These are phyloP conservation scores for Chesias legatella DNA, from an alignment of 2,888 invertebrate genomes.

Conservation along the genomic window DNA sequence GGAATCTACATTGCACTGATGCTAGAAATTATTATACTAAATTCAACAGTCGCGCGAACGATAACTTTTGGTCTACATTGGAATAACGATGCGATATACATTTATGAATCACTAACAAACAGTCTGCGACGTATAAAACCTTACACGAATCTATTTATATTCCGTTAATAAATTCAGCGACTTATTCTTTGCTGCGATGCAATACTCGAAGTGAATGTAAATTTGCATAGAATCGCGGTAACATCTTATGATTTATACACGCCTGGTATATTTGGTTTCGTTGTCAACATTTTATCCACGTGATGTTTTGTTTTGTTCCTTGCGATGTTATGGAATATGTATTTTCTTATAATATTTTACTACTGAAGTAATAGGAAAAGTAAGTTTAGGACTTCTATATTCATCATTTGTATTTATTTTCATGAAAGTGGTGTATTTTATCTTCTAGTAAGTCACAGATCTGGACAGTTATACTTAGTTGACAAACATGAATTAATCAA, in stretches of 20 bases:
- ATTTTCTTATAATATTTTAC: too few relatives aligned
- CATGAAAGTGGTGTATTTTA: too few relatives aligned
- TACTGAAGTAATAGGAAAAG: too few relatives aligned
- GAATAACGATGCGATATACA: constrained; percentile 14
- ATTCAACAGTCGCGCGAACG: constrained; percentile 5
- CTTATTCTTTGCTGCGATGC: constrained; percentile 22
- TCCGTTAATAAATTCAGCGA: constrained; percentile 43
- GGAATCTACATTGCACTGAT: too few relatives aligned
- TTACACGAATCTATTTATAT: constrained; percentile 44
- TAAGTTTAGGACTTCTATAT: too few relatives aligned
- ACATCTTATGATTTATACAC: constrained; percentile 18
- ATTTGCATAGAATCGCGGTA: constrained; percentile 20
- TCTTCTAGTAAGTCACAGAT: too few relatives aligned
- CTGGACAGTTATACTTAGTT: too few relatives aligned
- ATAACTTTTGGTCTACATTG: constrained; percentile 13
- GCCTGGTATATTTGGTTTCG: constrained; percentile 24
- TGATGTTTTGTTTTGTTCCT: neutral
- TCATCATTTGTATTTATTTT: too few relatives aligned
- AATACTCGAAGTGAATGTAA: constrained; percentile 10
- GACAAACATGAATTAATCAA: too few relatives aligned
- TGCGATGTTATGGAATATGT: too few relatives aligned
- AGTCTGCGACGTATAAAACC: constrained; percentile 31
- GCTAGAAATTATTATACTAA: too few relatives aligned
- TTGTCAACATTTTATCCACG: constrained; percentile 21
- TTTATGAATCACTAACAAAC: constrained; percentile 36